Percentiles rank a stretch among this genome's conserved stretches.
phyloP scores from a whole-genome alignment of 2,888 invertebrate species.

The Dascillus cervinus region DNA sequence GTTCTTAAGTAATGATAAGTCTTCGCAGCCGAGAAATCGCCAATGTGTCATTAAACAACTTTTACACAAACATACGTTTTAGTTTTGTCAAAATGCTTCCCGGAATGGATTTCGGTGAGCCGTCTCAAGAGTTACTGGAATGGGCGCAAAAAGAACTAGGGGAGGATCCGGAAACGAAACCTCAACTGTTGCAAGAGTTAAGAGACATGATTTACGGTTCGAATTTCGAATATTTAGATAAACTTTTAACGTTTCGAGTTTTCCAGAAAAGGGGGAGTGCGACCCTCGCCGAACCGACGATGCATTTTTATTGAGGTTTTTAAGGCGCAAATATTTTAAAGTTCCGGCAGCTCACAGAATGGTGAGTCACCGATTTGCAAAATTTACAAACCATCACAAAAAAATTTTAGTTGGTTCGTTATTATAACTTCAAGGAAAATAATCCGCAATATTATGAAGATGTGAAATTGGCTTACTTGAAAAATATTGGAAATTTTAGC shows the following conservation, averaged over 20 bases:
- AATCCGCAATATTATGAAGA: slow-evolving; percentile 61
- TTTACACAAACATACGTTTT: too few relatives aligned
- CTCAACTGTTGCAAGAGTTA: slow-evolving; percentile 61
- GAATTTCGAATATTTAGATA: too few relatives aligned
- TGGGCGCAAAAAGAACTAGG: slow-evolving; percentile 60
- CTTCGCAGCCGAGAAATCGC: too few relatives aligned
- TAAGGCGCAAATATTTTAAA: slow-evolving; percentile 66
- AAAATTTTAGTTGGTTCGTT: slow-evolving; percentile 64
- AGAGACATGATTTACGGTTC: slow-evolving; percentile 67
- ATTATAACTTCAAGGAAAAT: slow-evolving; percentile 65
- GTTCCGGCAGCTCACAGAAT: slow-evolving; percentile 64
- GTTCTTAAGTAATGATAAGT: too few relatives aligned
- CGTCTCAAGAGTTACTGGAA: slow-evolving; percentile 57
- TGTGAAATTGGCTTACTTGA: slow-evolving; percentile 57
- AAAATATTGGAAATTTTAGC: slow-evolving; percentile 57
- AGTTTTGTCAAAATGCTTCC: too few relatives aligned
- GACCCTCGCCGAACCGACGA: slow-evolving; percentile 70
- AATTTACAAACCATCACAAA: too few relatives aligned
- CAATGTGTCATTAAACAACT: too few relatives aligned
- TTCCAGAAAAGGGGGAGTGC: slow-evolving; percentile 67
- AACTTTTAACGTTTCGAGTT: too few relatives aligned
- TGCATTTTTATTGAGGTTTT: slow-evolving; percentile 62
- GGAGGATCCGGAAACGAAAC: slow-evolving; percentile 62
- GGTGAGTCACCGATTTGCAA: too few relatives aligned
- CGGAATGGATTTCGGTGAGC: slow-evolving; percentile 56